A percentile compares a stretch with the other conserved stretches of the same genome.
Evolutionary conservation across 2,113 vertebrate species (phyloP).

Genomic region (Microcebus tavaratra): DNA sequence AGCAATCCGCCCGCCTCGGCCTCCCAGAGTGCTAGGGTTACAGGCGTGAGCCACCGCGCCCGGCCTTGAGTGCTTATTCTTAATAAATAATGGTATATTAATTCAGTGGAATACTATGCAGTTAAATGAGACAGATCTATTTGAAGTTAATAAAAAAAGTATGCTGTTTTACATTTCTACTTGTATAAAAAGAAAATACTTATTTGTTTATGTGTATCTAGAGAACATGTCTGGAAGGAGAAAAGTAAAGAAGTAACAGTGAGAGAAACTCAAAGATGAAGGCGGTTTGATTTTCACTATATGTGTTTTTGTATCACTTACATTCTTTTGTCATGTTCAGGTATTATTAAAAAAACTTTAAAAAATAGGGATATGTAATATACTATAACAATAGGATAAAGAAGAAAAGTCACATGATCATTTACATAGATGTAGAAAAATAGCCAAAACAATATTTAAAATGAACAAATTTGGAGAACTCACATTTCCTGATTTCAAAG

Average conservation of each 20-base stretch:
- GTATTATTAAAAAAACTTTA: not conserved
- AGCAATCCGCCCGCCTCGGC: too few species aligned
- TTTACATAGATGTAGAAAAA: too few species aligned
- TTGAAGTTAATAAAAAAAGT: not conserved
- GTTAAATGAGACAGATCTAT: not conserved
- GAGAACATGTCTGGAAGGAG: not conserved
- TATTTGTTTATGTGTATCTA: not conserved
- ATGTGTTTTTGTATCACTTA: not conserved
- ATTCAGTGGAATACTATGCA: not conserved
- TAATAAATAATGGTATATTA: not conserved
- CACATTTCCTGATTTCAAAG: too few species aligned
- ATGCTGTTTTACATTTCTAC: not conserved
- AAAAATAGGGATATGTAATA: not conserved
- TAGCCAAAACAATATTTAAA: too few species aligned
- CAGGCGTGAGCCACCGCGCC: too few species aligned
- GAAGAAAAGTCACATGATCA: too few species aligned
- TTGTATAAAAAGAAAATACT: not conserved
- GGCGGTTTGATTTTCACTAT: not conserved
- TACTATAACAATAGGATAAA: too few species aligned
- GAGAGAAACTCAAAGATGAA: slow-evolving; percentile 4
- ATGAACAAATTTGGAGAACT: too few species aligned
- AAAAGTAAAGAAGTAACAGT: not conserved
- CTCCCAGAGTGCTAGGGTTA: too few species aligned
- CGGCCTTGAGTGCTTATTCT: not conserved
- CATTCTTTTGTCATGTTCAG: not conserved